Evolutionary conservation across 2,797 vertebrate genomes (phyloP).

Genomic region (Calcarius lapponicus): DNA sequence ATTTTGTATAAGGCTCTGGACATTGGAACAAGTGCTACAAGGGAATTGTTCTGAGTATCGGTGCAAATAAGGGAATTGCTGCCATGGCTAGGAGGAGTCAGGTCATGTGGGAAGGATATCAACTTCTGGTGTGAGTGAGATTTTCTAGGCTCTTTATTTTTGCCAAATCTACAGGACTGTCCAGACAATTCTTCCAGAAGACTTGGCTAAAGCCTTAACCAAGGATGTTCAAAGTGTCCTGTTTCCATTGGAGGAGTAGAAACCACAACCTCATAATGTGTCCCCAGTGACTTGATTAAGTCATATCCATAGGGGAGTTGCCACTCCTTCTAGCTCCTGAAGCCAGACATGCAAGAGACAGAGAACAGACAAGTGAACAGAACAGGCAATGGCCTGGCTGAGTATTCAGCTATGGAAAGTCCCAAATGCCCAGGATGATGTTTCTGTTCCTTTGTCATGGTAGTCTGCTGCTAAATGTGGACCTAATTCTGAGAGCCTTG

Average conservation of each 20-base stretch:
- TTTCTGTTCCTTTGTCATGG: not conserved
- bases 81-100: not conserved
- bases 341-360: not conserved
- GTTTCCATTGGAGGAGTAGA: not conserved
- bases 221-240: constrained; percentile 1
- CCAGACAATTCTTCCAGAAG: not conserved
- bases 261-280: not conserved
- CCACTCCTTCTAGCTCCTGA: not conserved
- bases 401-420: not conserved
- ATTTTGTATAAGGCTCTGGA: not conserved
- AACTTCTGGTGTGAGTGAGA: not conserved
- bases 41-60: not conserved
- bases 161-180: not conserved
- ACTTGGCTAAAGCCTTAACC: not conserved
- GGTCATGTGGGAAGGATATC: not conserved
- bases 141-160: constrained; percentile 45
- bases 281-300: not conserved
- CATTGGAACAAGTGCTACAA: not conserved
- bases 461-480: not conserved
- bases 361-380: not conserved
- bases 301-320: not conserved
- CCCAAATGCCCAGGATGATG: not conserved
- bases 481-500: not conserved
- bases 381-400: not conserved
- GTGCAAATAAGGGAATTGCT: not conserved